A percentile compares a stretch with the other conserved stretches of the same genome.
phyloP scores from a whole-genome alignment of 2,797 vertebrate species.

The Anomalospiza imberbis region DNA sequence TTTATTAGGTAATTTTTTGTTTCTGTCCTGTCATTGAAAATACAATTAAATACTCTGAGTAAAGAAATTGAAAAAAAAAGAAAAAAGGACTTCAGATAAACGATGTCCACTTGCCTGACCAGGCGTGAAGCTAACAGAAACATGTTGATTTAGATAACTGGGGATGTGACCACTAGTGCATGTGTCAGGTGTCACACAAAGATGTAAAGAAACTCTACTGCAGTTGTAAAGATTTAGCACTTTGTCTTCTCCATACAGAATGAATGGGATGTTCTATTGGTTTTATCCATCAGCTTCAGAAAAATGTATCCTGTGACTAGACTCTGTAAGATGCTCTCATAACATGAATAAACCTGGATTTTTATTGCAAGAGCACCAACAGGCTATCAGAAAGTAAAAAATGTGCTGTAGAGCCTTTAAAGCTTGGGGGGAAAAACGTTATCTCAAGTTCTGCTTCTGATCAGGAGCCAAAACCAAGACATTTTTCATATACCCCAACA shows the following conservation, averaged over 20 bases:
- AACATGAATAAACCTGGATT: neutral
- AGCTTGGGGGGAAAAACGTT: neutral
- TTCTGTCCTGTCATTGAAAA: neutral
- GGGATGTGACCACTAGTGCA: neutral
- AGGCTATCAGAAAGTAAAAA: neutral
- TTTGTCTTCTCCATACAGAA: neutral
- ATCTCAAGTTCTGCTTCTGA: neutral
- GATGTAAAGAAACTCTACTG: neutral
- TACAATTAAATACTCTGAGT: neutral
- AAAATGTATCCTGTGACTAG: neutral
- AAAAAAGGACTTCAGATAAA: neutral
- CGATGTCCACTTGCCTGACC: neutral
- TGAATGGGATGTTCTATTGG: neutral
- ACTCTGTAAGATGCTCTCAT: neutral
- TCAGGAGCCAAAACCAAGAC: neutral
- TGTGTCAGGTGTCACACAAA: neutral
- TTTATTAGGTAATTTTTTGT: neutral
- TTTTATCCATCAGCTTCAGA: neutral
- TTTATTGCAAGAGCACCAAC: neutral
- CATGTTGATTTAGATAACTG: neutral
- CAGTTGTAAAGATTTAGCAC: neutral
- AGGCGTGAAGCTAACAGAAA: neutral
- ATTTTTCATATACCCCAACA: neutral
- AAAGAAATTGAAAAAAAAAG: neutral
- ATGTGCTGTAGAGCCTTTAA: neutral